phyloP scores from a whole-genome alignment of 2,113 vertebrate species.

The Poecilia latipinna region DNA sequence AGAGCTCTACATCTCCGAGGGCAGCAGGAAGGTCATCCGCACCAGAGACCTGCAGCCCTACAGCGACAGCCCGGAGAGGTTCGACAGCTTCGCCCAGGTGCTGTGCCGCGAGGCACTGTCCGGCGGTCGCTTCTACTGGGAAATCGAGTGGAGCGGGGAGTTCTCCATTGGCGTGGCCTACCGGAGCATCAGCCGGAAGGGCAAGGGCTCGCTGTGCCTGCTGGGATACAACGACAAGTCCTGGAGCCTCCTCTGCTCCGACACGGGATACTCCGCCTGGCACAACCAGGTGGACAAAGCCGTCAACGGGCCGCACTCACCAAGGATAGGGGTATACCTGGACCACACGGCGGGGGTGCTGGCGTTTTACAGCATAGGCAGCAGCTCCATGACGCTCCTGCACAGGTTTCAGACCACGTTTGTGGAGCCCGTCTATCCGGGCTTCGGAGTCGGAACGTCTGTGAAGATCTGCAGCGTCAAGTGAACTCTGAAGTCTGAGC shows the following conservation, averaged over 20 bases:
- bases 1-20: conserved; percentile 81
- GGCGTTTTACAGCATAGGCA: conserved; percentile 89
- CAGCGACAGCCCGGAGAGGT: conserved; percentile 76
- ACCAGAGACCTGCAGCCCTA: conserved; percentile 79
- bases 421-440: conserved; percentile 83
- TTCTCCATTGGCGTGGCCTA: conserved; percentile 90
- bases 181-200: conserved; percentile 77
- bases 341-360: conserved; percentile 84
- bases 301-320: conserved; percentile 79
- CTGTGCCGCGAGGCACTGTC: conserved; percentile 84
- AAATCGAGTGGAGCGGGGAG: conserved; percentile 85
- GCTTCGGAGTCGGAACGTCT: conserved; percentile 90
- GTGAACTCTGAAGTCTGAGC: conserved; percentile 51
- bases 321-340: conserved; percentile 87
- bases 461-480: conserved; percentile 83
- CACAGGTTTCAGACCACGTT: conserved; percentile 87
- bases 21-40: conserved; percentile 77
- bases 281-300: conserved; percentile 83
- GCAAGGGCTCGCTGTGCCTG: conserved; percentile 84
- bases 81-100: conserved; percentile 90
- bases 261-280: conserved; percentile 89
- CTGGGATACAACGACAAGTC: conserved; percentile 90
- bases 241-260: conserved; percentile 91
- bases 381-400: conserved; percentile 75
- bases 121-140: conserved; percentile 91